Percentiles rank a stretch among this genome's conserved stretches.
Conservation (phyloP, 1,140 invertebrate species). For the Propsilocerus akamusi region DNA sequence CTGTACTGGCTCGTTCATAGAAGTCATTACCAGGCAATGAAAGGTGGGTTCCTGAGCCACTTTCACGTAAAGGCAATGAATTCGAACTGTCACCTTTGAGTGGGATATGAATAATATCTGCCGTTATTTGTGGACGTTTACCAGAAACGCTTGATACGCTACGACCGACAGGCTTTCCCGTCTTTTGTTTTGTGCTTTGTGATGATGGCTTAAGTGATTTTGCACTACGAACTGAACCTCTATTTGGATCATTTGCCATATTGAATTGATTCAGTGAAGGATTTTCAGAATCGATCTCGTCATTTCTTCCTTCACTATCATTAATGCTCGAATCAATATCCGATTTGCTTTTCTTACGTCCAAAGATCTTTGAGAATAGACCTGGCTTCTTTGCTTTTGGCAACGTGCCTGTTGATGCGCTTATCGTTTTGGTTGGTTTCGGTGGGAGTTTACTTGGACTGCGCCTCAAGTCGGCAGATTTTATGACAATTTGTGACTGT, state of each 20-base stretch:
- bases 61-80: conserved; percentile 15
- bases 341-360: conserved; percentile 25
- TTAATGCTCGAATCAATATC: conserved; percentile 14
- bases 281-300: conserved; percentile 11
- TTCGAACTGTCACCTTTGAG: conserved; percentile 30
- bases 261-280: conserved; percentile 17
- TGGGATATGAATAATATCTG: conserved; percentile 35
- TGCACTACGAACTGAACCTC: conserved; percentile 14
- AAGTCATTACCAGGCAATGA: conserved; percentile 6
- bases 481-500: conserved; percentile 24
- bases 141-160: conserved; percentile 36
- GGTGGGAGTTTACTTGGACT: conserved; percentile 27
- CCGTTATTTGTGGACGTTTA: conserved; percentile 24
- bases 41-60: conserved; percentile 9
- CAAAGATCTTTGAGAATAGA: conserved; percentile 46
- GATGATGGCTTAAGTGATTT: conserved; percentile 13
- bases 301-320: conserved; percentile 7
- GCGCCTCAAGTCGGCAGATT: conserved; percentile 20
- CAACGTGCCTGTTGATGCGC: conserved; percentile 20
- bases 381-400: conserved; percentile 36
- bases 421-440: conserved; percentile 13
- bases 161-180: conserved; percentile 27
- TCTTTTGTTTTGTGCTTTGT: conserved; percentile 12
- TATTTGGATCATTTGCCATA: conserved; percentile 13
- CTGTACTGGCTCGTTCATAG: conserved; percentile 19